Conservation (phyloP, 2,888 invertebrate genomes). For the Malthinus seriepunctatus region DNA sequence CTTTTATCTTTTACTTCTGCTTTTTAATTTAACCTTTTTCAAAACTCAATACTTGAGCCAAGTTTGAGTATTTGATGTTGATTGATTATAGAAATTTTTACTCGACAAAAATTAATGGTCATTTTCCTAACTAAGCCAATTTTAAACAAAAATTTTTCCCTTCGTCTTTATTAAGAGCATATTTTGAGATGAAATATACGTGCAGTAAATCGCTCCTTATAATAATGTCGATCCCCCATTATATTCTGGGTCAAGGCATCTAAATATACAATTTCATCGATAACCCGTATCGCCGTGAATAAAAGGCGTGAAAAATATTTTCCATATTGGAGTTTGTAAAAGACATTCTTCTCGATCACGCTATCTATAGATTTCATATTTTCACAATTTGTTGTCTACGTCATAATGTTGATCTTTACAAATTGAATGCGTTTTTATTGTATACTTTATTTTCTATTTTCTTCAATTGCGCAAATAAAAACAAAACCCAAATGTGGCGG, state of each 20-base stretch:
- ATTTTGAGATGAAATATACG: conserved; percentile 15
- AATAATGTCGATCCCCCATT: conserved; percentile 18
- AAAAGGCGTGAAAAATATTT: conserved; percentile 33
- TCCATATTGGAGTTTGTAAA: conserved; percentile 30
- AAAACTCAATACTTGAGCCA: conserved; percentile 16
- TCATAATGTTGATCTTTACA: conserved; percentile 22
- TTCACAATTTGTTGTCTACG: conserved; percentile 21
- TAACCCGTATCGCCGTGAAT: conserved; percentile 27
- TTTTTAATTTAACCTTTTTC: conserved; percentile 24
- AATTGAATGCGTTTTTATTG: conserved; percentile 6
- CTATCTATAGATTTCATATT: conserved; percentile 24
- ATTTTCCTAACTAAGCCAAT: background rate
- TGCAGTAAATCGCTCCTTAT: conserved; percentile 17
- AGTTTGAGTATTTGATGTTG: conserved; percentile 16
- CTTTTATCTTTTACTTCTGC: conserved; percentile 27
- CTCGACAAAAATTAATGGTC: too few species aligned
- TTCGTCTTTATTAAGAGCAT: background rate
- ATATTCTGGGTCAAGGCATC: conserved; percentile 30
- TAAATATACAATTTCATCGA: conserved; percentile 31
- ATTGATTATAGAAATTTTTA: conserved; percentile 1
- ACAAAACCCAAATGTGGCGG: too few species aligned
- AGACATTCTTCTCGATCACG: conserved; percentile 25
- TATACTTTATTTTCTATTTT: conserved; percentile 4
- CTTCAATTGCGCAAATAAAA: background rate
- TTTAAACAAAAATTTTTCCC: background rate